Base-by-base conservation (phyloP, 2,888 invertebrate genomes). In the Schizotus pectinicornis region DNA sequence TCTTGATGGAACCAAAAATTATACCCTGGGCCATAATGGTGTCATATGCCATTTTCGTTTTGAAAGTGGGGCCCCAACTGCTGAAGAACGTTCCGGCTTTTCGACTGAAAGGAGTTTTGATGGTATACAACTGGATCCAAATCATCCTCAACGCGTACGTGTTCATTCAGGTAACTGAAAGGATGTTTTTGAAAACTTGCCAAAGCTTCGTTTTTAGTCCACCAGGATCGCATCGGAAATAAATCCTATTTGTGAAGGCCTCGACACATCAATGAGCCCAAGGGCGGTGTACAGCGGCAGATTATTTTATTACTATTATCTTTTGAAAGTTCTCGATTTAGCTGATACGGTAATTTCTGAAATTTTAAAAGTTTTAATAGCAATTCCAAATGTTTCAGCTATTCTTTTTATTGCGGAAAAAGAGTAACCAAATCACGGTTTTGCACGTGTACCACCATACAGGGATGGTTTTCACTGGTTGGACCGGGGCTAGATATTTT, bases 381-480 rank as follows among this genome's bases (percentile, higher is more conserved):
- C 2, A 12, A 2, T 8, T 12, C 2, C 8, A 12, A 8, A 5
- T 22, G n/a, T 22, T 22, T 22, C 13, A 85, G 78, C 77, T 89
- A 52, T 92, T 92, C 80, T 92, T 92, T 75, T 85, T 90, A 11
- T 78, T 92, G 65, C 82, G 92, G 57, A 92, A 92, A 77, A 91
- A 91, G 71, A 84, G 88, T 64, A 87, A 85, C 56, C 92, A 93
- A 80, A 84, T 92, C 13, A 84, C 91, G 1, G 91, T 91, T 70
- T 83, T 93, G 32, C 92, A 93, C 72, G 85, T 92, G 3, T 92
- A 92, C 71, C 93, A 93, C 76, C 92, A 93, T 73, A 82, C 86
- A 0, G 89, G 90, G 0, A 92, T 93, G 91, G 85, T 88, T 0
- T 43, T 86, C n/a, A 83, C 86, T 0, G 80, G 82, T 57, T 91